These are phyloP conservation scores for Todus mexicanus DNA, from an alignment of 2,797 vertebrate species.

Conservation along the genomic window DNA sequence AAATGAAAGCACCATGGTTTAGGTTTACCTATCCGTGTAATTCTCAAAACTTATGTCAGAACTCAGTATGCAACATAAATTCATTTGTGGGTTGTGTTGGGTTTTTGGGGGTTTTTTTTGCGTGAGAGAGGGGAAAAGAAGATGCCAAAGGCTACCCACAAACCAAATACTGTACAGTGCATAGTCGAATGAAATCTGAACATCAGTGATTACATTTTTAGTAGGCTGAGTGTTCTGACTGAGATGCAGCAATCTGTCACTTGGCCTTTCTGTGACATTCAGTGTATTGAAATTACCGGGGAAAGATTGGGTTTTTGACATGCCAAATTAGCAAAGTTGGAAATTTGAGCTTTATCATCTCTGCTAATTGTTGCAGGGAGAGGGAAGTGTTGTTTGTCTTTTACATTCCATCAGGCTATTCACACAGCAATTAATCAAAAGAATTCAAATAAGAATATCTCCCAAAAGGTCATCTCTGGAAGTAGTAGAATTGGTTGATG, in stretches of 20 bases:
- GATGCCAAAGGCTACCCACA: constrained; percentile 39
- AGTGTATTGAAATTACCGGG: constrained; percentile 76
- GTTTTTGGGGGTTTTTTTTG: no score
- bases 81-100: no score
- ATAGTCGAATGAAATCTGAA: constrained; percentile 50
- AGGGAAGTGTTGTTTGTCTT: constrained; percentile 16
- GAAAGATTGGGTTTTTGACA: constrained; percentile 75
- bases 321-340: constrained; percentile 73
- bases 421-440: constrained; percentile 37
- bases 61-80: background rate
- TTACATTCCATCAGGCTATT: background rate
- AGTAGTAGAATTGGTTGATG: background rate
- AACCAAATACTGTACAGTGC: constrained; percentile 54
- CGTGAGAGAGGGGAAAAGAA: background rate
- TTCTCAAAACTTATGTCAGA: background rate
- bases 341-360: constrained; percentile 73
- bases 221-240: constrained; percentile 73
- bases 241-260: constrained; percentile 78
- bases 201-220: constrained; percentile 64
- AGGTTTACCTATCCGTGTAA: background rate
- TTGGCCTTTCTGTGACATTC: constrained; percentile 82
- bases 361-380: constrained; percentile 56
- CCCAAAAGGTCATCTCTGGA: background rate
- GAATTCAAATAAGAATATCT: background rate
- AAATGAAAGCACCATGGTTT: background rate